phyloP scores from a whole-genome alignment of 2,797 vertebrate genomes.

The Gobionotothen gibberifrons region DNA sequence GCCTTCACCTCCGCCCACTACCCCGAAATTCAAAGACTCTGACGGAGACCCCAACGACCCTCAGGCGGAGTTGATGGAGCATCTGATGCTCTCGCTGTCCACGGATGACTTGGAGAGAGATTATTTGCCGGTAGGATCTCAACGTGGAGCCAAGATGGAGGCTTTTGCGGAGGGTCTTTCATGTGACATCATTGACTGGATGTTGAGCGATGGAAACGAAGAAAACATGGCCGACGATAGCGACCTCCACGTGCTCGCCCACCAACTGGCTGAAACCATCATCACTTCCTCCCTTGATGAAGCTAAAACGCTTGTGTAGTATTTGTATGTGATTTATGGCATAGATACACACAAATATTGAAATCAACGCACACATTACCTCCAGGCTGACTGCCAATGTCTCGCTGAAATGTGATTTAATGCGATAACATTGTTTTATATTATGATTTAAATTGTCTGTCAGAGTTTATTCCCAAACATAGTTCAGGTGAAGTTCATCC shows the following conservation, averaged over 20 bases:
- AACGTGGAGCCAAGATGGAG: slow-evolving; percentile 39
- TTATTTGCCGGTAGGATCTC: slow-evolving; percentile 8
- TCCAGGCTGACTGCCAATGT: not conserved
- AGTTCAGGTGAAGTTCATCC: not conserved
- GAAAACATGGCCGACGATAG: slow-evolving; percentile 4
- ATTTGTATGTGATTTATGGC: not conserved
- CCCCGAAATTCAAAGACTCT: slow-evolving; percentile 74
- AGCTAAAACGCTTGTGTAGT: slow-evolving; percentile 36
- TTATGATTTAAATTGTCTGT: not conserved
- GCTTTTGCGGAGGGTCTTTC: slow-evolving; percentile 77
- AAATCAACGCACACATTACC: not conserved
- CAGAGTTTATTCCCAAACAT: not conserved
- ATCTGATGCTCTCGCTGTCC: slow-evolving; percentile 77
- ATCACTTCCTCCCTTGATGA: slow-evolving; percentile 70
- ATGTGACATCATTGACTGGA: slow-evolving; percentile 64
- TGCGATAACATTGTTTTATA: not conserved
- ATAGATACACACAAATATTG: not conserved
- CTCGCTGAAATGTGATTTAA: not conserved
- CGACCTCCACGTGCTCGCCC: slow-evolving; percentile 55
- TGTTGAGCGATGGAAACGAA: slow-evolving; percentile 14
- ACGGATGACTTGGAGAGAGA: slow-evolving; percentile 22
- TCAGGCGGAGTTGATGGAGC: slow-evolving; percentile 70
- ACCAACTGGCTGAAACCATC: slow-evolving; percentile 69
- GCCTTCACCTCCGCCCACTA: slow-evolving; percentile 83
- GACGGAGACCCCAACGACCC: slow-evolving; percentile 1